phyloP scores from a whole-genome alignment of 2,888 invertebrate species.

The Philaethria dido region DNA sequence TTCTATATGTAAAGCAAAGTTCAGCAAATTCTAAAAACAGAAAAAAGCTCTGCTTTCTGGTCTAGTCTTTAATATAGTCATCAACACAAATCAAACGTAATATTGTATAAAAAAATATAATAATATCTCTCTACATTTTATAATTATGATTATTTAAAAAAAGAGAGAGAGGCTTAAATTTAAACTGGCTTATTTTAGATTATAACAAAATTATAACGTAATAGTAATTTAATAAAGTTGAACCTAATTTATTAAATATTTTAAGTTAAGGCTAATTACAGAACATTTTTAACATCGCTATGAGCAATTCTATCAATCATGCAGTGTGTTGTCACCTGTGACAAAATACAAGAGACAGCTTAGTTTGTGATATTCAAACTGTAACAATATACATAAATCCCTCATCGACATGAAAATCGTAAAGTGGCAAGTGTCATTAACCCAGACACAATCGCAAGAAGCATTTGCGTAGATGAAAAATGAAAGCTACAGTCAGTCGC shows the following conservation, averaged over 20 bases:
- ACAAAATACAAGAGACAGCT: slow-evolving; percentile 12
- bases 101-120: no score
- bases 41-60: no score
- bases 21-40: no score
- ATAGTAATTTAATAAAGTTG: neutral
- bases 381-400: slow-evolving; percentile 19
- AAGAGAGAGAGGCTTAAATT: no score
- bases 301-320: neutral
- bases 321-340: slow-evolving; percentile 1
- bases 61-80: no score
- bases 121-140: no score
- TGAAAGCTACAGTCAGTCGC: slow-evolving; percentile 38
- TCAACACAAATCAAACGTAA: no score
- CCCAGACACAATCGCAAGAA: slow-evolving; percentile 43
- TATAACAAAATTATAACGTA: neutral
- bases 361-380: slow-evolving; percentile 10
- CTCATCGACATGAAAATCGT: slow-evolving; percentile 30
- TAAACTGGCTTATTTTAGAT: no score
- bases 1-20: no score
- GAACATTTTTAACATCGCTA: neutral
- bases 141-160: no score
- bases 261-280: slow-evolving; percentile 3
- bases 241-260: neutral
- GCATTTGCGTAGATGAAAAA: slow-evolving; percentile 42
- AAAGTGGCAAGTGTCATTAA: slow-evolving; percentile 42